A percentile compares a stretch with the other conserved stretches of the same genome.
Evolutionary conservation across 1,140 invertebrate species (phyloP).

Genomic region (Drosophila sechellia): DNA sequence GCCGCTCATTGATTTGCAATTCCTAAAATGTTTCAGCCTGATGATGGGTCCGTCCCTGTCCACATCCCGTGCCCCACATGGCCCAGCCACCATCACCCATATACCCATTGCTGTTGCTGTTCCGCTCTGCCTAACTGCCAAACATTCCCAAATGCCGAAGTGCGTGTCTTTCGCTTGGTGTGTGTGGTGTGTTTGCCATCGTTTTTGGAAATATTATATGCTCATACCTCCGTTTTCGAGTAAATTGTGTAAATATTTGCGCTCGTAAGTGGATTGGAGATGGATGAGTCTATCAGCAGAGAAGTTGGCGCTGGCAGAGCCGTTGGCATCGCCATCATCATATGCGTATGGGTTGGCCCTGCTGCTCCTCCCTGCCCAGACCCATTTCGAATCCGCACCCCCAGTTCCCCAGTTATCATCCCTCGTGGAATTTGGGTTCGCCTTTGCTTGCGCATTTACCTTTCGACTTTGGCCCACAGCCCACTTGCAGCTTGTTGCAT

Average conservation of each 20-base stretch:
- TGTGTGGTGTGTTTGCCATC: conserved; percentile 74
- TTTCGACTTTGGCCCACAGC: conserved; percentile 7
- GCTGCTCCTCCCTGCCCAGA: conserved; percentile 2
- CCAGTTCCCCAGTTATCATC: conserved; percentile 43
- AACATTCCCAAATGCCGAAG: conserved; percentile 57
- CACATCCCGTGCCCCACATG: not conserved
- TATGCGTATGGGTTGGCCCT: conserved; percentile 24
- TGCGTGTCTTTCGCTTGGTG: conserved; percentile 34
- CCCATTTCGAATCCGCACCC: conserved; percentile 29
- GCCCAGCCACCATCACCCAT: not conserved
- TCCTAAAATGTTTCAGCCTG: conserved; percentile 71
- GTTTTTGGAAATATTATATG: conserved; percentile 85
- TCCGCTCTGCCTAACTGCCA: conserved; percentile 75
- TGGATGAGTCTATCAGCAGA: conserved; percentile 84
- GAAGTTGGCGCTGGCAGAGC: conserved; percentile 51
- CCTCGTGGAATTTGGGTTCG: not conserved
- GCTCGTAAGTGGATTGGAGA: conserved; percentile 84
- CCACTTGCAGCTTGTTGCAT: conserved; percentile 36
- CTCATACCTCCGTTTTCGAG: conserved; percentile 84
- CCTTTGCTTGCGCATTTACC: not conserved
- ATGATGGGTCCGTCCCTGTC: conserved; percentile 40
- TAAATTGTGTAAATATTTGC: conserved; percentile 85
- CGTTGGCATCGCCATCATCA: conserved; percentile 61
- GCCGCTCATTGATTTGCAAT: conserved; percentile 75
- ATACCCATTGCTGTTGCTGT: conserved; percentile 62